phyloP scores from a whole-genome alignment of 2,113 vertebrate species.

The Bostrychus sinensis region DNA sequence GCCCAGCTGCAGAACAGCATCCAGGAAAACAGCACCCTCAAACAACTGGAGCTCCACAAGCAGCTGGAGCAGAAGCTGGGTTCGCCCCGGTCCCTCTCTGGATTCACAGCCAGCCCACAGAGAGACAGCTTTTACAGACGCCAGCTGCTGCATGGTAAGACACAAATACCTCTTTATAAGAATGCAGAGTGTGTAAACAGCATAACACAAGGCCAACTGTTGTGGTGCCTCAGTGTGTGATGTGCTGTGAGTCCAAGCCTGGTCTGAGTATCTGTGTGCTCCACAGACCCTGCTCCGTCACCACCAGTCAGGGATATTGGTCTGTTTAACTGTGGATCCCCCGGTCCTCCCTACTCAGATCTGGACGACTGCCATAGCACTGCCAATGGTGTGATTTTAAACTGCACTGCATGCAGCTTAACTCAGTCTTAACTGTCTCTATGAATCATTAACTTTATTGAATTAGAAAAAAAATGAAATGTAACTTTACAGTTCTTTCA shows the following conservation, averaged over 20 bases:
- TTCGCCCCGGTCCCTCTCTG: conserved; percentile 64
- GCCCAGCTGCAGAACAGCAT: conserved; percentile 83
- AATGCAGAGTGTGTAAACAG: too few species aligned
- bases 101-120: conserved; percentile 71
- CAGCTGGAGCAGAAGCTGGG: conserved; percentile 79
- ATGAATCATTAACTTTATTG: neutral
- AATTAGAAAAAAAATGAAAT: neutral
- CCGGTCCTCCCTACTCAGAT: conserved; percentile 60
- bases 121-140: conserved; percentile 69
- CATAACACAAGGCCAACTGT: neutral
- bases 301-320: conserved; percentile 90
- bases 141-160: conserved; percentile 80
- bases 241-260: conserved; percentile 48
- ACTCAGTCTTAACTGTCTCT: conserved; percentile 9
- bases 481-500: neutral
- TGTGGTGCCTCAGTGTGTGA: conserved; percentile 18
- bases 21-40: conserved; percentile 83
- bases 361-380: conserved; percentile 75
- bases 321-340: conserved; percentile 78
- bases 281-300: conserved; percentile 85
- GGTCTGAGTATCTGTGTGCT: conserved; percentile 62
- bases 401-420: conserved; percentile 39
- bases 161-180: neutral
- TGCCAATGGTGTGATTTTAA: conserved; percentile 75
- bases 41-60: conserved; percentile 81